Percentiles rank a stretch among this genome's conserved stretches.
These are phyloP conservation scores for Diorhabda elongata DNA, from an alignment of 1,140 invertebrate species.

Conservation along the genomic window DNA sequence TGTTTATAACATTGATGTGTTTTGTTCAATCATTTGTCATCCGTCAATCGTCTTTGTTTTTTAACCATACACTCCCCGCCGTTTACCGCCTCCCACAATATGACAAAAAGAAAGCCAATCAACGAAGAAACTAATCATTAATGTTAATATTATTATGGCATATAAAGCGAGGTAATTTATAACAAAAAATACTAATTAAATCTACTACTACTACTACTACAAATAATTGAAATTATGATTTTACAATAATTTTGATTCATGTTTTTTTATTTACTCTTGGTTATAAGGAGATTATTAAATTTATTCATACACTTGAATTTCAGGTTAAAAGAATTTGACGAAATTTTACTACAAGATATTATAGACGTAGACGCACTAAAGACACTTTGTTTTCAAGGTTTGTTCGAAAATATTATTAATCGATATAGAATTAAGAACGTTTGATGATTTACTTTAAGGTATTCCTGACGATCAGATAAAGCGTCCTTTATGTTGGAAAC, in stretches of 20 bases:
- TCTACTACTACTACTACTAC: not conserved
- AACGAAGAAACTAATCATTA: not conserved
- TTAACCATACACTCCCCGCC: too few species aligned
- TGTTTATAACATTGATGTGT: too few species aligned
- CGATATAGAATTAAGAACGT: not conserved
- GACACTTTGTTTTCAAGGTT: constrained; percentile 74
- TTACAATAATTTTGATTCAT: too few species aligned
- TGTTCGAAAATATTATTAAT: constrained; percentile 19
- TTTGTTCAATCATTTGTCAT: too few species aligned
- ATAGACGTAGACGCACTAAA: constrained; percentile 63
- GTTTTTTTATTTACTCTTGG: too few species aligned
- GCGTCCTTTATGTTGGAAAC: constrained; percentile 74
- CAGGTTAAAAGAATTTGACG: constrained; percentile 73
- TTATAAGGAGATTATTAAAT: not conserved
- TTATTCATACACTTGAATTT: constrained; percentile 34
- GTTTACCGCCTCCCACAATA: not conserved
- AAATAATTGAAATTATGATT: too few species aligned
- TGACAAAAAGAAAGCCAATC: not conserved
- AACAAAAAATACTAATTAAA: too few species aligned
- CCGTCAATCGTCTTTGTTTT: too few species aligned
- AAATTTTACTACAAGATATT: constrained; percentile 60
- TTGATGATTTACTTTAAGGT: constrained; percentile 52
- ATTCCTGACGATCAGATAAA: constrained; percentile 77
- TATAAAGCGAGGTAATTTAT: constrained; percentile 32
- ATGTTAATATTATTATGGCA: constrained; percentile 29